Percentiles rank a stretch among this genome's conserved stretches.
Evolutionary conservation across 1,140 invertebrate species (phyloP).

Genomic region (Chelonus insularis): DNA sequence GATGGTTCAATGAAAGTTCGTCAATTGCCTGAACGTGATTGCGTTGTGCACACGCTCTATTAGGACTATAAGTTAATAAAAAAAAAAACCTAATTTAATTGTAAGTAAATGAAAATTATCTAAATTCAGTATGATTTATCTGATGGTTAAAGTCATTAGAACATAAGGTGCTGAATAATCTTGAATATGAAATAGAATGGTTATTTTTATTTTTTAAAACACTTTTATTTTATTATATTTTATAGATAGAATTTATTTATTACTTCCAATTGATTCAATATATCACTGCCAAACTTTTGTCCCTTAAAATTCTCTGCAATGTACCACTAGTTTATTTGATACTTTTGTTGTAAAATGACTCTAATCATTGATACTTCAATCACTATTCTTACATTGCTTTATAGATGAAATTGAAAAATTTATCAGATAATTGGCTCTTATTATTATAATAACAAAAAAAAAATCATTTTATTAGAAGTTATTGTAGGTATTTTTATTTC

Average conservation of each 20-base stretch:
- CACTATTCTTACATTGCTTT: no score
- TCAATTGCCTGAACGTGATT: slow-evolving; percentile 77
- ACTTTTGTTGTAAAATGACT: slow-evolving; percentile 4
- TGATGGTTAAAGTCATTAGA: slow-evolving; percentile 5
- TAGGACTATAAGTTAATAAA: slow-evolving; percentile 38
- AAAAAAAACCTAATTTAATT: slow-evolving; percentile 33
- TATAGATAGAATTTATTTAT: background rate
- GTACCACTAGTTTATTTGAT: background rate
- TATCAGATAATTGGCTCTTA: no score
- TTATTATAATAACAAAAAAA: slow-evolving; percentile 4
- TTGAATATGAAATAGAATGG: no score
- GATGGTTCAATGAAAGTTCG: slow-evolving; percentile 98
- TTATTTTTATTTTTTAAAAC: no score
- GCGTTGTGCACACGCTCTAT: slow-evolving; percentile 56
- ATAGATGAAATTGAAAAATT: slow-evolving; percentile 5
- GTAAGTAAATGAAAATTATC: slow-evolving; percentile 32
- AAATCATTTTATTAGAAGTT: slow-evolving; percentile 9
- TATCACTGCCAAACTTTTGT: slow-evolving; percentile 15
- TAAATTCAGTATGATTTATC: no score
- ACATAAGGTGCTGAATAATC: no score
- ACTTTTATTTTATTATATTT: background rate
- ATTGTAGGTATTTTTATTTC: slow-evolving; percentile 18
- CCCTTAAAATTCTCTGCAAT: background rate
- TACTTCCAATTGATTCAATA: slow-evolving; percentile 1
- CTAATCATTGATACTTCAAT: slow-evolving; percentile 8